phyloP scores from a whole-genome alignment of 2,113 vertebrate genomes.

The Urocynchramus pylzowi region DNA sequence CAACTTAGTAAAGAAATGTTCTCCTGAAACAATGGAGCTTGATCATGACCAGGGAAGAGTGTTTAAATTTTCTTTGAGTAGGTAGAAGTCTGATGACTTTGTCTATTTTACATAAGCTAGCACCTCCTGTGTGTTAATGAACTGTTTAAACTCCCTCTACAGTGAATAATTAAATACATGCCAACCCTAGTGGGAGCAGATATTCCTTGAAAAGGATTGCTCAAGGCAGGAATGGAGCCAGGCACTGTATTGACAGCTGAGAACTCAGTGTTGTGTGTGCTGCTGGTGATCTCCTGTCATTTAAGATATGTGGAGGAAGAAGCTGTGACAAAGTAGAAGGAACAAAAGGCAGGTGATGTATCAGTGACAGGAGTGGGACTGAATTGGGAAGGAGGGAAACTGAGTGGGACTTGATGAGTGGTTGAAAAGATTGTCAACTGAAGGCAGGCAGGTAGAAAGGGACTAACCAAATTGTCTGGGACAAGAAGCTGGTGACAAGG shows the following conservation, averaged over 20 bases:
- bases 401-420: slow-evolving; percentile 8
- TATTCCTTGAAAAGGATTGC: not conserved
- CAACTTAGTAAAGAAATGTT: not conserved
- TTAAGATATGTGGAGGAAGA: not conserved
- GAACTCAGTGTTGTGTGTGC: not conserved
- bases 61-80: not conserved
- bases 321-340: not conserved
- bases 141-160: not conserved
- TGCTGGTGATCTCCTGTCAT: not conserved
- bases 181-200: not conserved
- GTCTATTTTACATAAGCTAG: not conserved
- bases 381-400: not conserved
- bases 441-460: not conserved
- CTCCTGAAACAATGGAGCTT: not conserved
- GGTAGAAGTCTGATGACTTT: not conserved
- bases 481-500: not conserved
- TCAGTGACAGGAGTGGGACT: not conserved
- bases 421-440: not conserved
- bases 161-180: not conserved
- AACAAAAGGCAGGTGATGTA: slow-evolving; percentile 28
- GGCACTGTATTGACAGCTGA: not conserved
- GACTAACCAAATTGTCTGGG: not conserved
- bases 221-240: not conserved
- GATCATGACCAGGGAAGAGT: not conserved
- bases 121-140: not conserved